These are phyloP conservation scores for Rhea americana DNA, from an alignment of 2,113 vertebrate species.

Conservation along the genomic window DNA sequence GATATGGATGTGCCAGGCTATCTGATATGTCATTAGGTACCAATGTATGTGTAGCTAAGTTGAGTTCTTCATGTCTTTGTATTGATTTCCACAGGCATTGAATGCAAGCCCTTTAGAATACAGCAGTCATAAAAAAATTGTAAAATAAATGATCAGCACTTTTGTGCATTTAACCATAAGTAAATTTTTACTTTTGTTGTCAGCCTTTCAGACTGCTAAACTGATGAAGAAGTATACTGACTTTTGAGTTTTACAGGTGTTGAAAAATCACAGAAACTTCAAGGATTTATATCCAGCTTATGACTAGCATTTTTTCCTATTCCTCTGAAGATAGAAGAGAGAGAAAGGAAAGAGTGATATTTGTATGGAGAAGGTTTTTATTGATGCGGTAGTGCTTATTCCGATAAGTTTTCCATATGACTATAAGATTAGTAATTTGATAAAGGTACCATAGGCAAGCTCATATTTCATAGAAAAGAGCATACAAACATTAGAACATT, in stretches of 20 bases:
- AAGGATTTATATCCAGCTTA: not conserved
- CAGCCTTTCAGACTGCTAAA: not conserved
- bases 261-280: not conserved
- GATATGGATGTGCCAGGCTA: not conserved
- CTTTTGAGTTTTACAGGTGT: not conserved
- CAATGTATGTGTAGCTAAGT: not conserved
- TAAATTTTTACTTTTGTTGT: not conserved
- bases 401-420: not conserved
- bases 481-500: not conserved
- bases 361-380: not conserved
- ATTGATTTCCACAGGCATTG: fast-evolving
- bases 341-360: not conserved
- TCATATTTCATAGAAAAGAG: not conserved
- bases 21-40: not conserved
- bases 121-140: not conserved
- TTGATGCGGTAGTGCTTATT: not conserved
- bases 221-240: not conserved
- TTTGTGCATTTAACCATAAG: not conserved
- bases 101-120: not conserved
- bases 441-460: fast-evolving
- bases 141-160: not conserved
- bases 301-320: not conserved
- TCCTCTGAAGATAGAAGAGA: not conserved
- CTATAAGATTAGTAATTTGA: not conserved
- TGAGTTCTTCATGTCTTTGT: not conserved